Evolutionary conservation across 2,888 invertebrate species (phyloP).

Genomic region (Ophraella communa): DNA sequence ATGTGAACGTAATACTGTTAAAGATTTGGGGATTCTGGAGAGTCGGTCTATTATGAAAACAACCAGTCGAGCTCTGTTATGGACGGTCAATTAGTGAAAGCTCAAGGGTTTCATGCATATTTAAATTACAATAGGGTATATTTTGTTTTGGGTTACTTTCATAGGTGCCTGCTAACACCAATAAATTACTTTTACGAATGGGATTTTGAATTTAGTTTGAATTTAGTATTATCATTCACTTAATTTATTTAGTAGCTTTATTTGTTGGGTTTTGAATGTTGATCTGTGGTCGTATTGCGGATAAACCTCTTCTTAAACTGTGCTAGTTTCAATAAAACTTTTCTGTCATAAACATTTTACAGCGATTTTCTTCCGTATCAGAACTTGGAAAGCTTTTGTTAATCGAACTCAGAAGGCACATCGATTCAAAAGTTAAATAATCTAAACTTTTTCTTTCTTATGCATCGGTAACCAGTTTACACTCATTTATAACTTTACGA

Average conservation of each 20-base stretch:
- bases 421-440: no score
- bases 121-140: constrained; percentile 17
- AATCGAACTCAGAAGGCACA: no score
- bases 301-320: no score
- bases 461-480: background rate
- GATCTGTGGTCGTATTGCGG: no score
- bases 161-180: constrained; percentile 10
- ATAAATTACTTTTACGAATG: constrained; percentile 12
- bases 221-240: background rate
- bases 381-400: no score
- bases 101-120: constrained; percentile 17
- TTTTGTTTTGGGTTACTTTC: constrained; percentile 17
- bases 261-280: no score
- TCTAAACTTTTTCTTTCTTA: no score
- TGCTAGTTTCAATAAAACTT: no score
- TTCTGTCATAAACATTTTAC: no score
- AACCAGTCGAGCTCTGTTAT: constrained; percentile 6
- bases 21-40: background rate
- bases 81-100: constrained; percentile 12
- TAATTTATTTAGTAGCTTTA: background rate
- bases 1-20: background rate
- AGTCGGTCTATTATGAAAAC: constrained; percentile 12
- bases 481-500: background rate
- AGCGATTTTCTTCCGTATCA: no score
- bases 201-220: constrained; percentile 6